Evolutionary conservation across 2,888 invertebrate species (phyloP).

Genomic region (Drosophila anomalata): DNA sequence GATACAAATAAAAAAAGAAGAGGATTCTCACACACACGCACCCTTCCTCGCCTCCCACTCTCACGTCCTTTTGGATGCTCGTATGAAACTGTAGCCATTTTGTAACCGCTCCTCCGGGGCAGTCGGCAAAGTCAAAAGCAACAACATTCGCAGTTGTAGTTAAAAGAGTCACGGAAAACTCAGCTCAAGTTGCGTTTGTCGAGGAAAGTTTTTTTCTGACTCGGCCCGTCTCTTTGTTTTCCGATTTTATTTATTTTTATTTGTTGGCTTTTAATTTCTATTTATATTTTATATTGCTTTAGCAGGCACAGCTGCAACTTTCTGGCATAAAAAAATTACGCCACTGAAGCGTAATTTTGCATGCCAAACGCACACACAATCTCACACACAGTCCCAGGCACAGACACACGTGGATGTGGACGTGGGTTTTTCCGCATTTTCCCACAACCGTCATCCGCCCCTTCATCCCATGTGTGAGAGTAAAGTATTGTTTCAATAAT

Average conservation of each 20-base stretch:
- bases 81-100: constrained; percentile 49
- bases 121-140: constrained; percentile 35
- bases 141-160: constrained; percentile 12
- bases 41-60: constrained; percentile 6
- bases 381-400: too few relatives aligned
- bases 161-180: constrained; percentile 33
- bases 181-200: constrained; percentile 62
- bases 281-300: constrained; percentile 75
- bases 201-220: constrained; percentile 46
- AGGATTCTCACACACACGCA: background rate
- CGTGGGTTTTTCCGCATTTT: constrained; percentile 24
- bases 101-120: constrained; percentile 39
- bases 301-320: constrained; percentile 70
- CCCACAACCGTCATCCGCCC: constrained; percentile 5
- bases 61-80: constrained; percentile 42
- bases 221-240: constrained; percentile 31
- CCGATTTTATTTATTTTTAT: constrained; percentile 57
- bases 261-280: constrained; percentile 77
- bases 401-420: constrained; percentile 31
- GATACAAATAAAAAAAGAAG: constrained; percentile 22
- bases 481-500: constrained; percentile 80
- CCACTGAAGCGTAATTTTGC: constrained; percentile 75
- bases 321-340: constrained; percentile 69
- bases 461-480: constrained; percentile 44
- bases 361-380: constrained; percentile 49